Conservation (phyloP, 2,113 vertebrate species). For the Stercorarius parasiticus region DNA sequence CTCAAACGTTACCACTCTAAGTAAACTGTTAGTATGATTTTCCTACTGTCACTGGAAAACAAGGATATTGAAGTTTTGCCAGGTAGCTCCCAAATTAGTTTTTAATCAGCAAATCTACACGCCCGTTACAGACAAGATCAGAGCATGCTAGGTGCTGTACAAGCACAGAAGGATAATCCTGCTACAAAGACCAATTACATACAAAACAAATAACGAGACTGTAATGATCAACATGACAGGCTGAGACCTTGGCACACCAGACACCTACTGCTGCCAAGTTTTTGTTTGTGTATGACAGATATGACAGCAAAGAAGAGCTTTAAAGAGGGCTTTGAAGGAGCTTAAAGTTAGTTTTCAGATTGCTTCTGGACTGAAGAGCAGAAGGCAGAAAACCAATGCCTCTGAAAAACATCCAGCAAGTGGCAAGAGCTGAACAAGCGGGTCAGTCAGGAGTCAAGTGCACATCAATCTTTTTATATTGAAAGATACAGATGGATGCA, state of each 20-base stretch:
- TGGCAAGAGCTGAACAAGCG: fast-evolving
- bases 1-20: background rate
- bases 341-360: conserved; percentile 12
- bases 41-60: background rate
- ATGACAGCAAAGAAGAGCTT: conserved; percentile 10
- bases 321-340: background rate
- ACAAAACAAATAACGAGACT: conserved; percentile 27
- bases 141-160: background rate
- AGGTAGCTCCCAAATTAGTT: background rate
- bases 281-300: conserved; percentile 27
- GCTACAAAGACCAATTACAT: background rate
- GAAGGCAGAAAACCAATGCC: background rate
- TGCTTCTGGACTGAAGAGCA: background rate
- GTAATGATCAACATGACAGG: background rate
- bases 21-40: background rate
- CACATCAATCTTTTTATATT: background rate
- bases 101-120: background rate
- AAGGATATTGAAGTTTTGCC: background rate
- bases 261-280: conserved; percentile 27
- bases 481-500: background rate
- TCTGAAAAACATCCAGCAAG: background rate
- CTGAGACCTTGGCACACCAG: conserved; percentile 28
- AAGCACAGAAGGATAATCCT: conserved; percentile 32
- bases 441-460: background rate
- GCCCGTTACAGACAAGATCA: background rate